These are phyloP conservation scores for Papilio glaucus DNA, from an alignment of 1,140 invertebrate genomes.

Conservation along the genomic window DNA sequence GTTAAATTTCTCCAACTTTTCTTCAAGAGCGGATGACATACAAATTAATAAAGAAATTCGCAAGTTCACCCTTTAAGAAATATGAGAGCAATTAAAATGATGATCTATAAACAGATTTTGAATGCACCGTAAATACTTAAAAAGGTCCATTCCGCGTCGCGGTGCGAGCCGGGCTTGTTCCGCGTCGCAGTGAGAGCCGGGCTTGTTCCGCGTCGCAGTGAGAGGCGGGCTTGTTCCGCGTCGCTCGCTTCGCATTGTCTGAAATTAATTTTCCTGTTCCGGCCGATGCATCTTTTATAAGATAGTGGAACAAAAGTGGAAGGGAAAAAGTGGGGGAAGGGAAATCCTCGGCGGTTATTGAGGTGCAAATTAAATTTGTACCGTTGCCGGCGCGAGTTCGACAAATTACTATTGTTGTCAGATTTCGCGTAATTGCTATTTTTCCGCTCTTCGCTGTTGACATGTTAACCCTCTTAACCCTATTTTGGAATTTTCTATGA, in stretches of 20 bases:
- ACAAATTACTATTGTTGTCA: constrained; percentile 26
- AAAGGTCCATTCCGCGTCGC: neutral
- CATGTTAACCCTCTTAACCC: constrained; percentile 33
- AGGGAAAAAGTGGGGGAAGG: constrained; percentile 48
- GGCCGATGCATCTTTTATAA: constrained; percentile 74
- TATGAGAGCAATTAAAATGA: constrained; percentile 24
- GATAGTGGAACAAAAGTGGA: constrained; percentile 71
- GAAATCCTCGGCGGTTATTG: constrained; percentile 50
- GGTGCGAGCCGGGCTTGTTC: too few relatives aligned
- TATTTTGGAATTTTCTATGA: neutral
- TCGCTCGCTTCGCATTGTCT: constrained; percentile 60
- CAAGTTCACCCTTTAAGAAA: neutral
- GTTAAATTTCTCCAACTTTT: neutral
- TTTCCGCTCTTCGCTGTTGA: constrained; percentile 39
- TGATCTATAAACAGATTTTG: constrained; percentile 18
- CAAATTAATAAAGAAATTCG: neutral
- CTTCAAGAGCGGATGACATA: neutral
- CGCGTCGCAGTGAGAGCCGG: neutral
- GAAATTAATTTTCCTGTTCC: constrained; percentile 79
- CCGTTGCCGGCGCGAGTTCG: constrained; percentile 36
- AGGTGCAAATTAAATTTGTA: constrained; percentile 57
- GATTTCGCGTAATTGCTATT: constrained; percentile 47
- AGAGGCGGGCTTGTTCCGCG: constrained; percentile 50
- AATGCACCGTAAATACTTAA: constrained; percentile 21
- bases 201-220: neutral